Evolutionary conservation across 2,797 vertebrate species (phyloP).

Genomic region (Harpagifer antarcticus): DNA sequence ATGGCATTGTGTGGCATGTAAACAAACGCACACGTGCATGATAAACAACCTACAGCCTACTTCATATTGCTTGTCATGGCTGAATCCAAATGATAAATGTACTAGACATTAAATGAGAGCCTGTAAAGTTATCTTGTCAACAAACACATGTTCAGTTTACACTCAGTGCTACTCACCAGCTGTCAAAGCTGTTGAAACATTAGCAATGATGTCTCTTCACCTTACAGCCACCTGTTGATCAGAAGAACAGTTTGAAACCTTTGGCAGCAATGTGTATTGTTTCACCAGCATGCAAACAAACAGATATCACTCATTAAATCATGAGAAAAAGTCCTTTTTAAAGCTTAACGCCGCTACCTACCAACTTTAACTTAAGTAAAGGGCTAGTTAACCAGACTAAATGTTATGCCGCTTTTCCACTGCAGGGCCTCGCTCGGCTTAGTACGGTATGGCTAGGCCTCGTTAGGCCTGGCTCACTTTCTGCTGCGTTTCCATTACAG

Average conservation of each 20-base stretch:
- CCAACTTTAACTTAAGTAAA: neutral
- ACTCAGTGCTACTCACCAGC: neutral
- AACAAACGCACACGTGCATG: neutral
- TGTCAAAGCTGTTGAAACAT: neutral
- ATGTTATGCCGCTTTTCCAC: neutral
- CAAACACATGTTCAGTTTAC: neutral
- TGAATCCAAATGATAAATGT: neutral
- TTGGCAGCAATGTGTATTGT: neutral
- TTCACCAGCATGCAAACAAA: neutral
- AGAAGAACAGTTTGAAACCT: neutral
- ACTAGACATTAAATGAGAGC: neutral
- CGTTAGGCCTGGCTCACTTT: too few relatives aligned
- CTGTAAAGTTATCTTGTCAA: neutral
- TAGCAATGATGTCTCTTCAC: too few relatives aligned
- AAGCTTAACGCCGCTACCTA: neutral
- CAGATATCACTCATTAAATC: neutral
- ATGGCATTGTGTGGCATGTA: neutral
- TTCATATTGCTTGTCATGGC: neutral
- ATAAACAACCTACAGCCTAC: neutral
- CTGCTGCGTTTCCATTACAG: too few relatives aligned
- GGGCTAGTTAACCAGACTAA: neutral
- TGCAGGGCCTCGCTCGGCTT: too few relatives aligned
- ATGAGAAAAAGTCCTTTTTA: neutral
- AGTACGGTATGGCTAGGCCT: too few relatives aligned
- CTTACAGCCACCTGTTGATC: conserved; percentile 1